Percentiles rank a stretch among this genome's conserved stretches.
phyloP scores from a whole-genome alignment of 1,140 invertebrate species.

The Drosophila pseudoananassae region DNA sequence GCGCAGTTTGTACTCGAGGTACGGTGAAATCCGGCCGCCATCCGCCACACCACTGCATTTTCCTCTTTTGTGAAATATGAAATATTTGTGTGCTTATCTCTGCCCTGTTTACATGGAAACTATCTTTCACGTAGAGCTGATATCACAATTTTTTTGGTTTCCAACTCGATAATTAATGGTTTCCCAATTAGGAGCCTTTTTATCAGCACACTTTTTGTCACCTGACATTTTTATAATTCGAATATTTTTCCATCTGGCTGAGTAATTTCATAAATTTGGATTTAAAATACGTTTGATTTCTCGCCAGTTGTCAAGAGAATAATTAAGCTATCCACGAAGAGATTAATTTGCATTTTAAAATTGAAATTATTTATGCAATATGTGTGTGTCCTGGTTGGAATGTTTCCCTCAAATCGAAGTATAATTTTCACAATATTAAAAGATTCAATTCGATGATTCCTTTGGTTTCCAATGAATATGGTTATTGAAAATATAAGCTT shows the following conservation, averaged over 20 bases:
- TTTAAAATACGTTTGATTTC: constrained; percentile 18
- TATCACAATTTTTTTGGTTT: constrained; percentile 25
- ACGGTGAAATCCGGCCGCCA: constrained; percentile 7
- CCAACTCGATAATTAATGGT: constrained; percentile 36
- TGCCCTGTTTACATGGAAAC: constrained; percentile 17
- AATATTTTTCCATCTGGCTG: constrained; percentile 16
- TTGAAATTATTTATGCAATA: not conserved
- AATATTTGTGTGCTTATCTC: constrained; percentile 20
- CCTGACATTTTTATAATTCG: constrained; percentile 19
- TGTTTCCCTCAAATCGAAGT: too few species aligned
- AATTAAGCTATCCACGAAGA: constrained; percentile 4
- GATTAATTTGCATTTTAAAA: not conserved
- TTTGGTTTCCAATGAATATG: too few species aligned
- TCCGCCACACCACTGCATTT: constrained; percentile 18
- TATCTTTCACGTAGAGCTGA: constrained; percentile 34
- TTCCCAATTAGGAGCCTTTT: constrained; percentile 29
- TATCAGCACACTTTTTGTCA: constrained; percentile 7
- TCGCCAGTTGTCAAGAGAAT: constrained; percentile 12
- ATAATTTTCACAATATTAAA: too few species aligned
- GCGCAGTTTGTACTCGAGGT: constrained; percentile 50
- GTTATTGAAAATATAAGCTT: too few species aligned
- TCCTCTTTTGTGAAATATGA: constrained; percentile 11
- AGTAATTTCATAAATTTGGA: constrained; percentile 27
- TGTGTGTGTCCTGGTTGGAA: not conserved
- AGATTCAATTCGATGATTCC: too few species aligned